Conservation (phyloP, 64 coral and sea anemone genomes). For the Montipora sp. region DNA sequence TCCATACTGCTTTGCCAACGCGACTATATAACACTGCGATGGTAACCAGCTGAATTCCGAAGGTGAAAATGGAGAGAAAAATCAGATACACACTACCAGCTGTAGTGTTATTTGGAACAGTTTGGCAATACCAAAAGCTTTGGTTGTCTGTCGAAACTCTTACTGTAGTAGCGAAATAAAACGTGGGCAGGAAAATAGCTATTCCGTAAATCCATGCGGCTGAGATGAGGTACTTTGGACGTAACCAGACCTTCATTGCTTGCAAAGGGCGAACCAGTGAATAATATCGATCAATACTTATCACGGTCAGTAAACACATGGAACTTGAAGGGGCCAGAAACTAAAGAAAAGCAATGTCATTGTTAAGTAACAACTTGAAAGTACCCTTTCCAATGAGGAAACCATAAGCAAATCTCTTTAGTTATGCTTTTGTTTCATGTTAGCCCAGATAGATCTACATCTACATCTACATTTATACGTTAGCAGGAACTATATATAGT, state of each 20-base stretch:
- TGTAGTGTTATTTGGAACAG: slow-evolving; percentile 66
- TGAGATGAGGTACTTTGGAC: slow-evolving; percentile 58
- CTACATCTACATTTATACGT: no score
- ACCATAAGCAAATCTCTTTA: no score
- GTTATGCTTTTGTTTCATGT: no score
- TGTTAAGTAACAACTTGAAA: no score
- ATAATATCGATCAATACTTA: slow-evolving; percentile 91
- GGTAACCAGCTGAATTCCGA: slow-evolving; percentile 64
- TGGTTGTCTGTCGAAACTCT: slow-evolving; percentile 18
- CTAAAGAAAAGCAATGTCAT: slow-evolving; percentile 11
- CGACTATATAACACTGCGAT: slow-evolving; percentile 76
- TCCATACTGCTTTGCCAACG: slow-evolving; percentile 80
- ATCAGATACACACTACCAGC: slow-evolving; percentile 59
- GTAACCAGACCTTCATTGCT: slow-evolving; percentile 51
- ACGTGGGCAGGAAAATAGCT: slow-evolving; percentile 69
- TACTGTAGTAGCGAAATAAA: slow-evolving; percentile 61
- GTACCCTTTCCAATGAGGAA: no score
- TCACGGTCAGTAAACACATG: slow-evolving; percentile 76
- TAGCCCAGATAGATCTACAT: no score
- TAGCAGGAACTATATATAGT: no score
- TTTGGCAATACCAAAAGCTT: slow-evolving; percentile 77
- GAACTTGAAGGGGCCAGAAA: slow-evolving; percentile 87
- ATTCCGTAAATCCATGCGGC: slow-evolving; percentile 75
- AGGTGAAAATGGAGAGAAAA: slow-evolving; percentile 69
- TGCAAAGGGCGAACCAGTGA: slow-evolving; percentile 73